These are phyloP conservation scores for Platysternon megacephalum DNA, from an alignment of 2,113 vertebrate genomes.

Conservation along the genomic window DNA sequence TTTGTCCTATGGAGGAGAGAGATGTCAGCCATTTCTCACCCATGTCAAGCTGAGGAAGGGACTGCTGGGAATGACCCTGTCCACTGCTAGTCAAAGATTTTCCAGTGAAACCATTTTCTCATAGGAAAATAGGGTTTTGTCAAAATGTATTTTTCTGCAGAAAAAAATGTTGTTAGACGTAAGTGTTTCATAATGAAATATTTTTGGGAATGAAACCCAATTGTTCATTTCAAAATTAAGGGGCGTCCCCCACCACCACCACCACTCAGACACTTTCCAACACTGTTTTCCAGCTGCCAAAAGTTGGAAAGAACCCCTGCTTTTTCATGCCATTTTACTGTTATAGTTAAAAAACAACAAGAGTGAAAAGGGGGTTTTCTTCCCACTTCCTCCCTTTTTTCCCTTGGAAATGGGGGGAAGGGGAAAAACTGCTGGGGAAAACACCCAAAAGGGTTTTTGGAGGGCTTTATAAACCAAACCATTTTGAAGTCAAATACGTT, in stretches of 20 bases:
- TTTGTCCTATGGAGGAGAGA: not conserved
- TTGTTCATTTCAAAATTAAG: not conserved
- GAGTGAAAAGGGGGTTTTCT: not conserved
- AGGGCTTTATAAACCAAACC: not conserved
- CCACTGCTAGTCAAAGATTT: not conserved
- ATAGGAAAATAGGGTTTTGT: not conserved
- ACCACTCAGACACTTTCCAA: not conserved
- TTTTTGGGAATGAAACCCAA: not conserved
- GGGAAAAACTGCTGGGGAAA: not conserved
- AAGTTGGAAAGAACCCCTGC: not conserved
- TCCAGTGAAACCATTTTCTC: not conserved
- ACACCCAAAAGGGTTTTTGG: not conserved
- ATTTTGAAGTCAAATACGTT: not conserved
- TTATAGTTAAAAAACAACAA: not conserved
- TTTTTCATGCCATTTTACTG: not conserved
- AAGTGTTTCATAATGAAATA: not conserved
- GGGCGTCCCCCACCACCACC: rapidly evolving
- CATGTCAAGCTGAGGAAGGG: too few species aligned
- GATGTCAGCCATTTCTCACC: not conserved
- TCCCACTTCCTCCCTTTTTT: not conserved
- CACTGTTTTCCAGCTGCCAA: not conserved
- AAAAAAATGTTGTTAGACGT: not conserved
- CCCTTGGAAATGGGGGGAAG: not conserved
- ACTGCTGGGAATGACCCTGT: not conserved
- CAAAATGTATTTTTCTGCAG: not conserved